Conservation (phyloP, 2,113 vertebrate species). For the Leptosomus discolor region DNA sequence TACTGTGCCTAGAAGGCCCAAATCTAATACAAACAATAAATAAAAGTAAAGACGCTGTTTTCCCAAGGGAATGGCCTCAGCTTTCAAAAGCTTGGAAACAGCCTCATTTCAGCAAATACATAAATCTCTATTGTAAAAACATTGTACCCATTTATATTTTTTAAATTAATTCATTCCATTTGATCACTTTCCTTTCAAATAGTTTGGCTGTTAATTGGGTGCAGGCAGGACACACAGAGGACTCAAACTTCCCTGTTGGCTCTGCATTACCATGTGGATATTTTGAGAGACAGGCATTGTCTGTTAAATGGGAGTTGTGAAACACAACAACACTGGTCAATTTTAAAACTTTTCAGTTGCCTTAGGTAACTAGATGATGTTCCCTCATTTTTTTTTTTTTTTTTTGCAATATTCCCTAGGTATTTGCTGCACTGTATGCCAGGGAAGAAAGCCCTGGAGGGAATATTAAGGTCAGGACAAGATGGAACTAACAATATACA, state of each 20-base stretch:
- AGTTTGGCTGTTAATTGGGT: constrained; percentile 38
- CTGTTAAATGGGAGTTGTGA: constrained; percentile 46
- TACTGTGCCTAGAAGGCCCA: not conserved
- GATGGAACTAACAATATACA: constrained; percentile 41
- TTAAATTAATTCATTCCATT: constrained; percentile 30
- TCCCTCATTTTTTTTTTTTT: not conserved
- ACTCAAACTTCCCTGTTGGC: not conserved
- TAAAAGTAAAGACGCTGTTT: not conserved
- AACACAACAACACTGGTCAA: constrained; percentile 1
- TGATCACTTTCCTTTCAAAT: constrained; percentile 56
- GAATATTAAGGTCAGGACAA: constrained; percentile 19
- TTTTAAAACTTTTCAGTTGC: constrained; percentile 55
- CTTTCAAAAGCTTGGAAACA: constrained; percentile 19
- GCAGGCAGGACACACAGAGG: constrained; percentile 31
- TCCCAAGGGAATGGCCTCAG: not conserved
- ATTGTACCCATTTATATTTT: constrained; percentile 25
- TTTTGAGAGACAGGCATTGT: constrained; percentile 49
- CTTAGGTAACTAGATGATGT: constrained; percentile 60
- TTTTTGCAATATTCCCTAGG: constrained; percentile 2
- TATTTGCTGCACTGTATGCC: constrained; percentile 11
- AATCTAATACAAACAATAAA: constrained; percentile 15
- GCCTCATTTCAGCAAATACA: not conserved
- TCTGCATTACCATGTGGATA: constrained; percentile 4
- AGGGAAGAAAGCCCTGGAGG: constrained; percentile 53
- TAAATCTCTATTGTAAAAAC: constrained; percentile 21